Conservation (phyloP, 2,797 vertebrate genomes). For the Eurystomus glaucurus region DNA sequence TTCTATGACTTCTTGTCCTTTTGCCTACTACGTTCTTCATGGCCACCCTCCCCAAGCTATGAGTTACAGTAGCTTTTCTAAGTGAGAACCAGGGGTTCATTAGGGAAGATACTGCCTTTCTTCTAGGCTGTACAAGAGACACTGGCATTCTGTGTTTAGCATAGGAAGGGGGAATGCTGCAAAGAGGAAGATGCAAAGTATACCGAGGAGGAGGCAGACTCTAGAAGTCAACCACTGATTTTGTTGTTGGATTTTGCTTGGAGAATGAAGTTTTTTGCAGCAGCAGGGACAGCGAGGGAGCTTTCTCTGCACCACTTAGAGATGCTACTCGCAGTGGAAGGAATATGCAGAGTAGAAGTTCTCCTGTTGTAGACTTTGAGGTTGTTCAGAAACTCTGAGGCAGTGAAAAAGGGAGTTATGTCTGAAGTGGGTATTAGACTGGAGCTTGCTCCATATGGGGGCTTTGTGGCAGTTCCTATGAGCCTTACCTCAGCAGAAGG, state of each 20-base stretch:
- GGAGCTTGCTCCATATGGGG: not conserved
- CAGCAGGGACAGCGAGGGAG: not conserved
- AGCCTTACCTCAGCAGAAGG: not conserved
- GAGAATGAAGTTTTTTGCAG: not conserved
- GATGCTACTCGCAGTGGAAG: not conserved
- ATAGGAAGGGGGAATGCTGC: not conserved
- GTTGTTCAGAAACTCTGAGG: not conserved
- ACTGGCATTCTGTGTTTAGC: fast-evolving
- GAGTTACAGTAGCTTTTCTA: not conserved
- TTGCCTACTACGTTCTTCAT: not conserved
- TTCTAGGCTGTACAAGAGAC: not conserved
- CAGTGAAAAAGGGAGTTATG: not conserved
- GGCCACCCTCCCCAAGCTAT: not conserved
- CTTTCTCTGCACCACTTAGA: not conserved
- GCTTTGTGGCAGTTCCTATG: not conserved
- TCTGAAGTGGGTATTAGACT: not conserved
- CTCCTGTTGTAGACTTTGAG: not conserved
- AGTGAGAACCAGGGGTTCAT: not conserved
- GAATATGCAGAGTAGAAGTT: not conserved
- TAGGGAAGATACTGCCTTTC: not conserved
- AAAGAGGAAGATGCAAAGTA: not conserved
- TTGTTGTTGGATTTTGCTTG: not conserved
- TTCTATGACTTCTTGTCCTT: too few species aligned
- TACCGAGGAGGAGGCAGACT: not conserved
- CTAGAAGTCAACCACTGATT: not conserved